A percentile compares a stretch with the other conserved stretches of the same genome.
phyloP scores from a whole-genome alignment of 1,140 invertebrate genomes.

The Scaptomyza pallida region DNA sequence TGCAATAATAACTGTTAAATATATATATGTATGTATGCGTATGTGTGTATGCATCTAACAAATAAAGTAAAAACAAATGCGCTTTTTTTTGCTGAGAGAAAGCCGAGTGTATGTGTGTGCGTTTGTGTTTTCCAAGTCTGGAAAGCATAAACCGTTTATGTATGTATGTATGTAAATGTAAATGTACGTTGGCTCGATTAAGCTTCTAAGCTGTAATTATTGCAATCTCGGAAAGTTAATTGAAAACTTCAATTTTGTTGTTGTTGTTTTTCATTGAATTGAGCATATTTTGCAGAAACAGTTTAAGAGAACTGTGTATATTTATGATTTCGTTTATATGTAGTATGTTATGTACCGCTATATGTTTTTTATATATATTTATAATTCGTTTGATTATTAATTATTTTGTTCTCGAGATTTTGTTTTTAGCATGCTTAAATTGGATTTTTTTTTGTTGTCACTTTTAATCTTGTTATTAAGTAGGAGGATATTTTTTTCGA shows the following conservation, averaged over 20 bases:
- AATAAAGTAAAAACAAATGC: conserved; percentile 80
- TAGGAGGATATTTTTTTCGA: conserved; percentile 24
- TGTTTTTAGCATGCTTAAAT: conserved; percentile 62
- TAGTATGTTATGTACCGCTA: conserved; percentile 40
- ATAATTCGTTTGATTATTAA: conserved; percentile 52
- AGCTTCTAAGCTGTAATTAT: conserved; percentile 6
- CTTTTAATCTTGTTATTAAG: conserved; percentile 29
- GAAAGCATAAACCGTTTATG: conserved; percentile 8
- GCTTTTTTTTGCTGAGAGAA: conserved; percentile 69
- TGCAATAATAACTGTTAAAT: conserved; percentile 69
- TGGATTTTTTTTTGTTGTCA: conserved; percentile 8
- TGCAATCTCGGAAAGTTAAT: conserved; percentile 7
- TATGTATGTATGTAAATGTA: conserved; percentile 19
- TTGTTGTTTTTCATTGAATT: background rate
- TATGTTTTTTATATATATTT: conserved; percentile 17
- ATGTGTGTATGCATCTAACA: conserved; percentile 59
- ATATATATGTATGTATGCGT: conserved; percentile 17
- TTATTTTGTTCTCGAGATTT: conserved; percentile 72
- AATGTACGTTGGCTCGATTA: no score
- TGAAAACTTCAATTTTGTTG: background rate
- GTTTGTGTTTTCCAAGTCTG: conserved; percentile 1
- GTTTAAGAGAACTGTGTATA: conserved; percentile 24
- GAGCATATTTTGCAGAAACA: background rate
- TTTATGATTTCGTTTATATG: conserved; percentile 42
- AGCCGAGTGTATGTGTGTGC: conserved; percentile 44